Conservation (phyloP, 37 sponge, comb jelly and placozoan genomes). For the Axinella damicornis region DNA sequence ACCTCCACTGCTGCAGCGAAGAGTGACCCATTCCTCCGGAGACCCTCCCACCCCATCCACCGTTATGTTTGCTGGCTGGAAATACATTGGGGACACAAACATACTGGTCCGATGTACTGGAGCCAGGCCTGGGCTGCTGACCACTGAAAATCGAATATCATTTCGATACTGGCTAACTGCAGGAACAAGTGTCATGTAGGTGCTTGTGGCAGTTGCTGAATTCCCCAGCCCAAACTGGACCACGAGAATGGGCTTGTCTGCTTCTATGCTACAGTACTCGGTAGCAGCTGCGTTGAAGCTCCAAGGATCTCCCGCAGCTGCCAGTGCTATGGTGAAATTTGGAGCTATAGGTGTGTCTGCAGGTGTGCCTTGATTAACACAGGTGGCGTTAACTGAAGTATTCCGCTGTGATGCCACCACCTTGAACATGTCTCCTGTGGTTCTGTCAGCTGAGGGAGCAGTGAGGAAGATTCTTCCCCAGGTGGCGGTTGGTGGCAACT, state of each 20-base stretch:
- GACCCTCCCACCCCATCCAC: not conserved
- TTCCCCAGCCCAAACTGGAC: constrained; percentile 44
- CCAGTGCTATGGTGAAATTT: no score
- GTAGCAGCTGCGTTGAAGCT: not conserved
- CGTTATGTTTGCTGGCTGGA: constrained; percentile 6
- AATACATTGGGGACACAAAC: constrained; percentile 2
- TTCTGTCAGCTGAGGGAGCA: not conserved
- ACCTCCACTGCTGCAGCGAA: not conserved
- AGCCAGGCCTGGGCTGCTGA: not conserved
- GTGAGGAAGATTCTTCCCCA: constrained; percentile 63
- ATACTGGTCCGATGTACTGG: constrained; percentile 17
- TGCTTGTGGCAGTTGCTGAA: constrained; percentile 1
- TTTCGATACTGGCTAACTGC: constrained; percentile 46
- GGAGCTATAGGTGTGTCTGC: no score
- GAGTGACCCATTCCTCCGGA: not conserved
- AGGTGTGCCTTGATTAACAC: no score
- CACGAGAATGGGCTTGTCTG: constrained; percentile 36
- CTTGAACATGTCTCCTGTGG: no score
- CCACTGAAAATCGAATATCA: constrained; percentile 2
- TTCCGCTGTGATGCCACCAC: no score
- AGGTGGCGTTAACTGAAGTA: no score
- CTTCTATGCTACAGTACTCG: constrained; percentile 33
- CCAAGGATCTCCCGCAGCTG: not conserved
- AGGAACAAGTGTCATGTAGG: constrained; percentile 24
- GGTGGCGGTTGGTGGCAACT: constrained; percentile 54